Percentiles rank a stretch among this genome's conserved stretches.
These are phyloP conservation scores for Ptychochromis oligacanthus DNA, from an alignment of 2,113 vertebrate genomes.

Conservation along the genomic window DNA sequence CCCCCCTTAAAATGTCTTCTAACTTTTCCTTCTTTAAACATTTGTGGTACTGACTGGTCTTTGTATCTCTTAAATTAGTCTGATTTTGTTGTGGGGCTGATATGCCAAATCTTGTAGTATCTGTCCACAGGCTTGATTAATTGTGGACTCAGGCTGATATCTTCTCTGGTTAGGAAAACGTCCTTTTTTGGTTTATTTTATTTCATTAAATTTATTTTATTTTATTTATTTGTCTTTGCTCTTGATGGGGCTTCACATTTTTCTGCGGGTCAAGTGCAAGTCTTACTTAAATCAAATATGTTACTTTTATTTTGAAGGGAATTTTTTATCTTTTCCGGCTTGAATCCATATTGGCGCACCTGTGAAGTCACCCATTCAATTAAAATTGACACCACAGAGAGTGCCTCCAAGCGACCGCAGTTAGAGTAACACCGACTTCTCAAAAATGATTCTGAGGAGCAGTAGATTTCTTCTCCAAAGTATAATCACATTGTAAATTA, in stretches of 20 bases:
- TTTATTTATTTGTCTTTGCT: too few relatives aligned
- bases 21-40: background rate
- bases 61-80: background rate
- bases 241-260: too few relatives aligned
- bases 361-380: conserved; percentile 41
- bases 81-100: background rate
- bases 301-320: conserved; percentile 53
- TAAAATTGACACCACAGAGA: conserved; percentile 36
- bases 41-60: too few relatives aligned
- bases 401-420: conserved; percentile 56
- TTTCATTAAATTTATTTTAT: too few relatives aligned
- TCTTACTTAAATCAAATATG: background rate
- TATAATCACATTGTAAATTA: conserved; percentile 48
- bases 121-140: background rate
- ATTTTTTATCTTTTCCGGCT: background rate
- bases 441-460: conserved; percentile 1
- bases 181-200: too few relatives aligned
- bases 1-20: background rate
- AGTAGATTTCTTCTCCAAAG: conserved; percentile 46
- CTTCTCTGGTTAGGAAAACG: background rate
- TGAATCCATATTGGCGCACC: conserved; percentile 15
- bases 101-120: background rate
- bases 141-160: background rate
- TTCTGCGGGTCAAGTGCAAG: too few relatives aligned
- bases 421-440: conserved; percentile 22